phyloP scores from a whole-genome alignment of 2,797 vertebrate species.

The Hozukius guyotensis region DNA sequence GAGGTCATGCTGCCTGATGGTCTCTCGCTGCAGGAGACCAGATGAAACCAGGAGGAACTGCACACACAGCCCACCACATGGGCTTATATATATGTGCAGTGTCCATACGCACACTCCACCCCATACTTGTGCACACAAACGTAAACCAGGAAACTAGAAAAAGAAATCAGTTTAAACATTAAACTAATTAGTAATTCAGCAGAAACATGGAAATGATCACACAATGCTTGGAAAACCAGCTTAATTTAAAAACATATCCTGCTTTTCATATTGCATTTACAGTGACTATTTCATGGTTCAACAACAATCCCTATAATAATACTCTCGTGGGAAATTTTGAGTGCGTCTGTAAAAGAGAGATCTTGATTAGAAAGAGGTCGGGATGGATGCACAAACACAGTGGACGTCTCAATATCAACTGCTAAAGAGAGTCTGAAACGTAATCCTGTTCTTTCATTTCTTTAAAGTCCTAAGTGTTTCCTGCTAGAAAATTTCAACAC shows the following conservation, averaged over 20 bases:
- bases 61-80: not conserved
- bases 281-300: not conserved
- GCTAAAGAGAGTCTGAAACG: not conserved
- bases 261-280: not conserved
- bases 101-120: not conserved
- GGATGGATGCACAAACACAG: not conserved
- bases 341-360: not conserved
- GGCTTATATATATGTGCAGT: constrained; percentile 50
- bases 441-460: not conserved
- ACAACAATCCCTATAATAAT: not conserved
- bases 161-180: constrained; percentile 48
- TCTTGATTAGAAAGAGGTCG: not conserved
- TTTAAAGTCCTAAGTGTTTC: not conserved
- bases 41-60: not conserved
- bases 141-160: constrained; percentile 62
- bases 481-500: not conserved
- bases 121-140: not conserved
- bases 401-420: not conserved
- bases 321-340: not conserved
- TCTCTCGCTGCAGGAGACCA: not conserved
- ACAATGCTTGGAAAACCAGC: not conserved
- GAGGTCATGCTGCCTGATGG: constrained; percentile 45
- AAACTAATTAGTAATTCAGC: not conserved
- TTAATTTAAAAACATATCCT: not conserved
- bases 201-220: not conserved